phyloP scores from a whole-genome alignment of 2,113 vertebrate species.

The Arvicanthis niloticus region DNA sequence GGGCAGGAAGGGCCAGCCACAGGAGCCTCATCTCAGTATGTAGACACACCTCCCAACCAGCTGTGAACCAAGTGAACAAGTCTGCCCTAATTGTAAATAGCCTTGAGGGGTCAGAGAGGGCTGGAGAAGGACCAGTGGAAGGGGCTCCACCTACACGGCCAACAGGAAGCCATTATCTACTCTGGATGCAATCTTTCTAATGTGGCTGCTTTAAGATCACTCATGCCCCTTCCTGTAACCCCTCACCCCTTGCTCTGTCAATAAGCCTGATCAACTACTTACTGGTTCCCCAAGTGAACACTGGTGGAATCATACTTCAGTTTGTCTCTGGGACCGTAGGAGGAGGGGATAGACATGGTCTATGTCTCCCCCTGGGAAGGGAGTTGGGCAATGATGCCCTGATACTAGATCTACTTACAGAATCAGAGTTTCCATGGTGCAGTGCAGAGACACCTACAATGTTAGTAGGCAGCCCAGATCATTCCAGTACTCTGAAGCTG shows the following conservation, averaged over 20 bases:
- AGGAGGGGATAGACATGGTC: neutral
- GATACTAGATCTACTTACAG: neutral
- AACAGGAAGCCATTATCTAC: neutral
- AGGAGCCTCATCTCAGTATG: neutral
- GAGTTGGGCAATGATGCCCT: neutral
- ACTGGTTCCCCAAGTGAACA: neutral
- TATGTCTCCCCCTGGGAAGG: neutral
- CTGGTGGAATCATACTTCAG: neutral
- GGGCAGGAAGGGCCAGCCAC: neutral
- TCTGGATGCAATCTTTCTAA: neutral
- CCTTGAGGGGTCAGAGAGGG: neutral
- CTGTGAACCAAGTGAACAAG: neutral
- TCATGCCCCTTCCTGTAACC: neutral
- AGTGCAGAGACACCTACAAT: neutral
- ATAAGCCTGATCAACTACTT: neutral
- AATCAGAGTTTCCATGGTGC: neutral
- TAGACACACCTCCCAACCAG: neutral
- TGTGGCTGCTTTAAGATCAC: neutral
- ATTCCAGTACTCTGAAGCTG: slow-evolving; percentile 7
- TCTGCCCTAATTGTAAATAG: neutral
- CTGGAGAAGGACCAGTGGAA: no score
- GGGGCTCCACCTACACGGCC: neutral
- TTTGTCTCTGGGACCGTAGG: neutral
- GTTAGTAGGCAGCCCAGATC: neutral
- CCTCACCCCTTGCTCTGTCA: neutral